phyloP scores from a whole-genome alignment of 2,888 invertebrate genomes.

The Amblyjoppa fuscipennis region DNA sequence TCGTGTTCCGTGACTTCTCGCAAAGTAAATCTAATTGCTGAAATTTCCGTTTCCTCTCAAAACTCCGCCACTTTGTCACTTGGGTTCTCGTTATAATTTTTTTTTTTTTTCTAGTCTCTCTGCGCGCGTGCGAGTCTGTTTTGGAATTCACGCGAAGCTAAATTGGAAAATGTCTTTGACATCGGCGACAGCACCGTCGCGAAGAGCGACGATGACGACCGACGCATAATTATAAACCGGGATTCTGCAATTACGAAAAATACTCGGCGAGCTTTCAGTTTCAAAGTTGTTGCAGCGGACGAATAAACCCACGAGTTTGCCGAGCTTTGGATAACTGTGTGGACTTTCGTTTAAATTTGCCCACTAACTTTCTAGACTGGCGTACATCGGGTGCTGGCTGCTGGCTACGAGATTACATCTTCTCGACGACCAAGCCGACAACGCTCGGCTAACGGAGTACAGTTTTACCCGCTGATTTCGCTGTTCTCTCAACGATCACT shows the following conservation, averaged over 20 bases:
- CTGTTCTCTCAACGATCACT: background rate
- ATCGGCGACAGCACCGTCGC: background rate
- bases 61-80: background rate
- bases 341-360: background rate
- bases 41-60: conserved; percentile 29
- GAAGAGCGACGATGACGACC: background rate
- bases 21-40: conserved; percentile 51
- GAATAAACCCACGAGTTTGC: background rate
- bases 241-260: background rate
- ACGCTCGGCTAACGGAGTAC: too few species aligned
- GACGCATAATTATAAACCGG: background rate
- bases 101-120: background rate
- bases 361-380: background rate
- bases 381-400: background rate
- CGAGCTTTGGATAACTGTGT: background rate
- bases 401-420: background rate
- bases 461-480: background rate
- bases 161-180: background rate
- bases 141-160: background rate
- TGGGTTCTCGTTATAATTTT: background rate
- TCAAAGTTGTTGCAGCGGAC: background rate
- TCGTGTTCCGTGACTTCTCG: background rate
- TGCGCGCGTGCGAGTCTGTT: background rate
- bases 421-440: background rate
- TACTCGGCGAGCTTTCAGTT: background rate